Conservation (phyloP, 2,113 vertebrate genomes). For the Oryzias javanicus region DNA sequence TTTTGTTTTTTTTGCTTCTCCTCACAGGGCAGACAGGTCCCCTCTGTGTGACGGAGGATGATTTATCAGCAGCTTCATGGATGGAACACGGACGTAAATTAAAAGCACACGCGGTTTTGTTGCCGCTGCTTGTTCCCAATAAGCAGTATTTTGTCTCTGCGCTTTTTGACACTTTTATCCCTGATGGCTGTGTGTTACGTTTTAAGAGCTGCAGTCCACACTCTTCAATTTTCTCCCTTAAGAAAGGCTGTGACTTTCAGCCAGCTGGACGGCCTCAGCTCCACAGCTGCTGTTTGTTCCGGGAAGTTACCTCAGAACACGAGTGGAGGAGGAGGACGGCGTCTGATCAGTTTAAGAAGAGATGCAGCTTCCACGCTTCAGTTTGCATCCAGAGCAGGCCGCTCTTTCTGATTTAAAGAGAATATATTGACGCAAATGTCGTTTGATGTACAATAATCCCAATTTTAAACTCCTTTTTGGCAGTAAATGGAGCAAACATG, state of each 20-base stretch:
- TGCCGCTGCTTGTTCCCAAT: constrained; percentile 6
- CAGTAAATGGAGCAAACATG: constrained; percentile 36
- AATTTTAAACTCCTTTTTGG: constrained; percentile 12
- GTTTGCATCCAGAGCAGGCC: too few relatives aligned
- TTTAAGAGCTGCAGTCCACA: constrained; percentile 29
- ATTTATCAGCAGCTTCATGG: constrained; percentile 1
- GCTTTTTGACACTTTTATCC: constrained; percentile 29
- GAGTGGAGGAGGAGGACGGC: too few relatives aligned
- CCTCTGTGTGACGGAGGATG: neutral
- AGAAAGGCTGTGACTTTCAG: constrained; percentile 25
- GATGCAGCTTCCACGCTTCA: too few relatives aligned
- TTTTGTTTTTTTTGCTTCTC: too few relatives aligned
- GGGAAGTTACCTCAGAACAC: too few relatives aligned
- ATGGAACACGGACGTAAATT: neutral
- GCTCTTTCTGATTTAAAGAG: neutral
- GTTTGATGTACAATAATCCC: constrained; percentile 4
- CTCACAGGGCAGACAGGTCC: neutral
- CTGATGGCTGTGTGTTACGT: constrained; percentile 21
- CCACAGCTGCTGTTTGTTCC: constrained; percentile 10
- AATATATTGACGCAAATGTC: constrained; percentile 4
- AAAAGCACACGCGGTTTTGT: constrained; percentile 6
- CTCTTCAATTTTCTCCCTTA: constrained; percentile 30
- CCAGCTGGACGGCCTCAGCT: constrained; percentile 21
- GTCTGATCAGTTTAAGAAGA: too few relatives aligned
- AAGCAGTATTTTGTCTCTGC: constrained; percentile 21